phyloP scores from a whole-genome alignment of 1,140 invertebrate species.

The Batillaria attramentaria region DNA sequence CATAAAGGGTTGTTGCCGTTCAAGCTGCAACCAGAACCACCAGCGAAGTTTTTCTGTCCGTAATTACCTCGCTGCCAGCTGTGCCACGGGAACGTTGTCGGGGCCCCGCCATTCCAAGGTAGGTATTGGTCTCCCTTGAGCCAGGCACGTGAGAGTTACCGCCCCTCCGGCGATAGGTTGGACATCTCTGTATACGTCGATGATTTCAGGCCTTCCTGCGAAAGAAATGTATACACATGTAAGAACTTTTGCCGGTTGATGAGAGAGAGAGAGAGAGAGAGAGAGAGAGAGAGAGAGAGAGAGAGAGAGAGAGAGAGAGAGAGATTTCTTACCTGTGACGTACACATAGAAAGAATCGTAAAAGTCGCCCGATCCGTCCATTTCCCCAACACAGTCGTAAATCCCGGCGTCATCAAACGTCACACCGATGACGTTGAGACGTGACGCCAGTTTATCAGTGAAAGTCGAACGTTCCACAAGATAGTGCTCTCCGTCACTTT shows the following conservation, averaged over 20 bases:
- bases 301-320: too few species aligned
- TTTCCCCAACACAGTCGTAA: slow-evolving; percentile 4
- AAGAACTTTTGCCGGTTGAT: too few species aligned
- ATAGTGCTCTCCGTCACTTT: too few species aligned
- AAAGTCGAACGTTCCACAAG: too few species aligned
- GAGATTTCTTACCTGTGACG: slow-evolving; percentile 9
- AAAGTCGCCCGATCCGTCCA: too few species aligned
- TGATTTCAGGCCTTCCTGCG: not conserved
- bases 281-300: too few species aligned
- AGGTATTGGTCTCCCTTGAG: slow-evolving; percentile 9
- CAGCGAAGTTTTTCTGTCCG: too few species aligned
- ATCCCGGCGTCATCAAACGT: not conserved
- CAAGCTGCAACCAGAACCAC: too few species aligned
- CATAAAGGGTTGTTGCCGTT: too few species aligned
- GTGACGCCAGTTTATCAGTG: not conserved
- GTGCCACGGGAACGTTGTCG: not conserved
- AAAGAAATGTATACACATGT: too few species aligned
- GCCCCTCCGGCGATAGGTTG: slow-evolving; percentile 2
- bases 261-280: too few species aligned
- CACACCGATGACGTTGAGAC: not conserved
- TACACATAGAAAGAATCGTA: not conserved
- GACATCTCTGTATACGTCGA: not conserved
- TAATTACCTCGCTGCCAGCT: too few species aligned
- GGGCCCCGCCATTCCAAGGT: not conserved
- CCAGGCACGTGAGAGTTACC: not conserved